Base-by-base conservation (phyloP, 2,113 vertebrate genomes). In the Hipposideros armiger region DNA sequence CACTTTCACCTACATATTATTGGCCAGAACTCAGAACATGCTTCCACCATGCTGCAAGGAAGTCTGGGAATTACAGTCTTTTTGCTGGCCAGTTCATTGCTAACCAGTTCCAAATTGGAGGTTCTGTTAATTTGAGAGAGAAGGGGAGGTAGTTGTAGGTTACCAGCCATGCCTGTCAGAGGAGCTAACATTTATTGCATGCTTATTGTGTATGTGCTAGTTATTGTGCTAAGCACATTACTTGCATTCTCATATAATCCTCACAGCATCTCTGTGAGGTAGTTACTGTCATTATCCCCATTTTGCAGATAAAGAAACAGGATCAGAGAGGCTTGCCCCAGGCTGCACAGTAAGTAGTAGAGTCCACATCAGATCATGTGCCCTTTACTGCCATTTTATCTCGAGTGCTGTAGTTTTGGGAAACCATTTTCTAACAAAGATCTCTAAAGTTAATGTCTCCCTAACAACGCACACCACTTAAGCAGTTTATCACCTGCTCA, bases 111-210 rank as follows among this genome's bases (percentile, higher is more conserved):
- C 13, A 80, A 73, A 47, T 54, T 32, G 26, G 42, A 4, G 9
- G 36, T 67, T 87, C 82, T 74, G 7, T 92, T 69, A 15, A 84
- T 80, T 73, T 87, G 64, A 87, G 69, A 84, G 56, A 62, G 42
- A 86, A 66, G 2, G 60, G 50, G 58, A 58, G 81, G 62, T 69
- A 84, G 42, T 95, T 87, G 64, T 45, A 52, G 42, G 0, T n/a
- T 58, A 50, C 15, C 36, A 82, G 72, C n/a, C 32, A 20, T 47
- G 36, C 45, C 36, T 81, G 32, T 54, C 26, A 64, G 16, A 89
- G 82, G 32, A 54, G 52, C 62, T 87, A 40, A 60, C 28, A 11
- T 64, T 81, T 72, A 56, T 36, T 24, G 2, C 4, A 52, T 64
- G 56, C 40, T 52, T 74, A 64, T 19, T 28, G 19, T 74, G 14